phyloP scores from a whole-genome alignment of 2,888 invertebrate species.

The Sturmia bella region DNA sequence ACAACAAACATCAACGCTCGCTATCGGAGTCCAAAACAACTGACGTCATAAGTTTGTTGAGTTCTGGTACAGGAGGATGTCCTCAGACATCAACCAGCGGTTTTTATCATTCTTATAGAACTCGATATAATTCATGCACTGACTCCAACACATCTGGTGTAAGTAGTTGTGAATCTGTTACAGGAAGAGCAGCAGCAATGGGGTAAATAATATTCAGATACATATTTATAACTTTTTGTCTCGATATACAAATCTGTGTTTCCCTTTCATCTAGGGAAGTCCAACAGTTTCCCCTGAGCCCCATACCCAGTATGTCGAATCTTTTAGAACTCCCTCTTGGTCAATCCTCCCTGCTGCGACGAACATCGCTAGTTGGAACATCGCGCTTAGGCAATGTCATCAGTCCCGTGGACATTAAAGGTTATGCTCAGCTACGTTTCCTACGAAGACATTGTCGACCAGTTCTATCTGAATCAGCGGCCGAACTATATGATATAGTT shows the following conservation, averaged over 20 bases:
- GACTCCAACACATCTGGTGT: conserved; percentile 92
- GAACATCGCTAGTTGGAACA: conserved; percentile 78
- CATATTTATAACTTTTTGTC: neutral
- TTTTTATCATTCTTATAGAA: conserved; percentile 80
- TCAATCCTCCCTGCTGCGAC: conserved; percentile 73
- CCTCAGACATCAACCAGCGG: conserved; percentile 48
- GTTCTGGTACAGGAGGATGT: conserved; percentile 70
- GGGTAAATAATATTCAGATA: conserved; percentile 81
- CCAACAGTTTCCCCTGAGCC: conserved; percentile 90
- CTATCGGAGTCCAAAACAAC: conserved; percentile 87
- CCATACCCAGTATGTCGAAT: conserved; percentile 93
- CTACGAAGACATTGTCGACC: conserved; percentile 87
- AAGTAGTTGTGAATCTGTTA: conserved; percentile 90
- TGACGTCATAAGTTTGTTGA: conserved; percentile 82
- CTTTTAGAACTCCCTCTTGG: conserved; percentile 83
- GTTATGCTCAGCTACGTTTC: conserved; percentile 88
- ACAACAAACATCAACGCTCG: conserved; percentile 84
- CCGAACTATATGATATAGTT: conserved; percentile 83
- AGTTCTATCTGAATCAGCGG: conserved; percentile 85
- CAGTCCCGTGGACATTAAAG: conserved; percentile 89
- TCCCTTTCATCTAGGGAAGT: conserved; percentile 83
- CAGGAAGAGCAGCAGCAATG: conserved; percentile 84
- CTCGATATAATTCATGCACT: conserved; percentile 85
- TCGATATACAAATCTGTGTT: conserved; percentile 1
- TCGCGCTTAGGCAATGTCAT: conserved; percentile 81